Evolutionary conservation across 1,140 invertebrate species (phyloP).

Genomic region (Cecropterus lyciades): DNA sequence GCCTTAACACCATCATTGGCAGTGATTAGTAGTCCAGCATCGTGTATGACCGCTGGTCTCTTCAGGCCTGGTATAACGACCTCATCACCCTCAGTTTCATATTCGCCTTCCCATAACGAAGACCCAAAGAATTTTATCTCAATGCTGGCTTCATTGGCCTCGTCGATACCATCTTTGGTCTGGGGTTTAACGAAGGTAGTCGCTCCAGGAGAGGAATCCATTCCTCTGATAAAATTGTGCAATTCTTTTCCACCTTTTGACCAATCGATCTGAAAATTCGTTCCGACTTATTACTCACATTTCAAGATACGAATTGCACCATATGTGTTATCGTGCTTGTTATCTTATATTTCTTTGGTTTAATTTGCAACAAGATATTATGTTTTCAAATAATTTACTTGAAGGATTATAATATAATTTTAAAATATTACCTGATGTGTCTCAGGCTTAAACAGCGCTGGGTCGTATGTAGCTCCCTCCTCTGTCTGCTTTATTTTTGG

Average conservation of each 20-base stretch:
- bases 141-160: slow-evolving; percentile 62
- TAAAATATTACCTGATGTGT: slow-evolving; percentile 85
- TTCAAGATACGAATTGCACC: too few relatives aligned
- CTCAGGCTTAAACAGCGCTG: slow-evolving; percentile 94
- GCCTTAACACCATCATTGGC: slow-evolving; percentile 91
- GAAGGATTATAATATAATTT: background rate
- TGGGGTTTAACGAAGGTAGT: slow-evolving; percentile 88
- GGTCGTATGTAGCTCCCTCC: slow-evolving; percentile 96
- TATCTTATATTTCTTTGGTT: too few relatives aligned
- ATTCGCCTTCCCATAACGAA: slow-evolving; percentile 87
- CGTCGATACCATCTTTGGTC: slow-evolving; percentile 77
- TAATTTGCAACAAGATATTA: too few relatives aligned
- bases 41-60: slow-evolving; percentile 89
- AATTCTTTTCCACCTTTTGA: slow-evolving; percentile 87
- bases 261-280: slow-evolving; percentile 89
- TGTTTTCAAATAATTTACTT: too few relatives aligned
- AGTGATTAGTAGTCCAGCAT: slow-evolving; percentile 91
- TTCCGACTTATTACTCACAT: too few relatives aligned
- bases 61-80: slow-evolving; percentile 87
- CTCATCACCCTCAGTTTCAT: slow-evolving; percentile 85
- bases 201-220: slow-evolving; percentile 97
- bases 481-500: slow-evolving; percentile 91
- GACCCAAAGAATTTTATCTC: slow-evolving; percentile 93
- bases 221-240: slow-evolving; percentile 97
- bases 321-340: too few relatives aligned